A percentile compares a stretch with the other conserved stretches of the same genome.
Evolutionary conservation across 2,113 vertebrate species (phyloP).

Genomic region (Cranoglanis bouderius): DNA sequence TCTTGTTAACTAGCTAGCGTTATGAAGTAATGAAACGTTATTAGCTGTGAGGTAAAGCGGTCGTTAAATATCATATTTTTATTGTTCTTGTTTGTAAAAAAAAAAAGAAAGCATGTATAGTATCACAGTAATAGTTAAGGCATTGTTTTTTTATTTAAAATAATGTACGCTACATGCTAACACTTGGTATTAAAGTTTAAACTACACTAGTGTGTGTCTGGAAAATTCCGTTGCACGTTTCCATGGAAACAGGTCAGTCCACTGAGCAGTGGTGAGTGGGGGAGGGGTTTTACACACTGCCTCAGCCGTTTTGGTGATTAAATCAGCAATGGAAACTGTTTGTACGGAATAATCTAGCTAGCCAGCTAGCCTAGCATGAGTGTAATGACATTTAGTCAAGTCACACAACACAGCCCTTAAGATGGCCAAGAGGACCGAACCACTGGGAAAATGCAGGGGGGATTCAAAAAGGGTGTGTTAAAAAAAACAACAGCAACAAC

Average conservation of each 20-base stretch:
- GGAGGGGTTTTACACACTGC: neutral
- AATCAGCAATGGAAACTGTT: neutral
- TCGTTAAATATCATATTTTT: neutral
- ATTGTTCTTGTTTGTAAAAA: neutral
- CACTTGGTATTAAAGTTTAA: neutral
- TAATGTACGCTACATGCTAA: neutral
- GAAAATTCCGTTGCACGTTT: neutral
- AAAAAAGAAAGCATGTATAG: neutral
- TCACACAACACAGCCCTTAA: neutral
- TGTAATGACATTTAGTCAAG: neutral
- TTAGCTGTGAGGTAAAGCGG: neutral
- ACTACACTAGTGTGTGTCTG: neutral
- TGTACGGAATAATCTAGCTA: neutral
- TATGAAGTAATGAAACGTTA: neutral
- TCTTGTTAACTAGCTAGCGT: neutral
- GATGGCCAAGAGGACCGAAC: neutral
- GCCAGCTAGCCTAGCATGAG: neutral
- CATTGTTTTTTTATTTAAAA: neutral
- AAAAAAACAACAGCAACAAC: too few species aligned
- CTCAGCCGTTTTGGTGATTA: neutral
- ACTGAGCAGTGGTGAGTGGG: neutral
- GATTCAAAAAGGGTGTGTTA: neutral
- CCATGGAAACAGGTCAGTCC: neutral
- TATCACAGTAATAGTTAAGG: neutral
- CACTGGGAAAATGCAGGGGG: neutral